Base-by-base conservation (phyloP, 2,113 vertebrate genomes). In the Leucopsar rothschildi region DNA sequence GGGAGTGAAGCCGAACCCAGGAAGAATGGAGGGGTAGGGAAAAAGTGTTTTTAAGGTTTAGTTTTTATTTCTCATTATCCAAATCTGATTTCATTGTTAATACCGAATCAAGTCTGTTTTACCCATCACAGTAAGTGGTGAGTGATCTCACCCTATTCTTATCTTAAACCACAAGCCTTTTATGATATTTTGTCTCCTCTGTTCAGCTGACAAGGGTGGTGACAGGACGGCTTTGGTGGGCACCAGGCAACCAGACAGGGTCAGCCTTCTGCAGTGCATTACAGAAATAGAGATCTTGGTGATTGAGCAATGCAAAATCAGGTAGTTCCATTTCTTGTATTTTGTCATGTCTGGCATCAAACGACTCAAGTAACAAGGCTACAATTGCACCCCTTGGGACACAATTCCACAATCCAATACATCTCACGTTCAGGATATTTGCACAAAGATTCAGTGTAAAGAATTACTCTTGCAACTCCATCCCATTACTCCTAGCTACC, bases 1-100 rank as follows among this genome's bases (percentile, higher is more conserved):
- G 17, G 21, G 21, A 40, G 17, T 19, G 44, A 65, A 65, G 39
- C 1, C 52, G 28, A 79, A 12, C 12, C 20, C 37, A 37, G n/a
- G 21, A 40, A 65, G 12, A 65, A 50, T 0, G 0, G 15, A 72
- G 4, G 1, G 6, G 6, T 39, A 24, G 10, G 15, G 5, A 3
- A 22, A 53, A 72, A n/a, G 2, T 23, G 14, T 7, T 72, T 57
- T n/a, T 45, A 45, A 59, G 16, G 22, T 52, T 45, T 35, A 45
- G 11, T 18, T 64, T 90, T 39, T 39, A 39, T 40, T 72, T 66
- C 21, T 66, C 7, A 20, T 29, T 53, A 22, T 31, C 9, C 7
- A 31, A 33, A 57, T 24, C n/a, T 47, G 29, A 47, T 91, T 85
- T 47, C 18, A 39, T 40, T 23, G 2, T 25, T 49, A 66, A 49